A percentile compares a stretch with the other conserved stretches of the same genome.
phyloP scores from a whole-genome alignment of 1,140 invertebrate genomes.

The Dinoponera quadriceps region DNA sequence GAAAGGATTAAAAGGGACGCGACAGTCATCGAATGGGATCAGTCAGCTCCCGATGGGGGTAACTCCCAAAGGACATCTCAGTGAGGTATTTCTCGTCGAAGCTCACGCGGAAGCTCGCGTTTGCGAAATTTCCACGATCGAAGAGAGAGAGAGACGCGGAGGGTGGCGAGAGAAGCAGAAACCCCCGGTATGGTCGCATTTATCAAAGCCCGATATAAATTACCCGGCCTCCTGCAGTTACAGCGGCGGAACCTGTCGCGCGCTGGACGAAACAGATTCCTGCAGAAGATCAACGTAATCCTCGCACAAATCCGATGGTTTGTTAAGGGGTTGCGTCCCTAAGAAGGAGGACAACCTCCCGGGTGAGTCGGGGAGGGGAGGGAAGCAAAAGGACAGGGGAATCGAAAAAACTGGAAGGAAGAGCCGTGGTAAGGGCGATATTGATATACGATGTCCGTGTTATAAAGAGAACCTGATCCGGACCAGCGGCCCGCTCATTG shows the following conservation, averaged over 20 bases:
- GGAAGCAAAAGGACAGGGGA: neutral
- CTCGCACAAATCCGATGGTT: slow-evolving; percentile 69
- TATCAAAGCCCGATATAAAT: slow-evolving; percentile 52
- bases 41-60: neutral
- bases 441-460: slow-evolving; percentile 76
- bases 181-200: slow-evolving; percentile 27
- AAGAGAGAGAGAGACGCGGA: neutral
- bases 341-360: slow-evolving; percentile 16
- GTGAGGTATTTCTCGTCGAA: neutral
- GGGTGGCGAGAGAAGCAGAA: neutral
- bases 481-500: slow-evolving; percentile 77
- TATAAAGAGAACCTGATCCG: slow-evolving; percentile 82
- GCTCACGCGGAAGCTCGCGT: neutral
- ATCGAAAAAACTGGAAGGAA: slow-evolving; percentile 68
- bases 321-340: slow-evolving; percentile 66
- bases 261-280: slow-evolving; percentile 61
- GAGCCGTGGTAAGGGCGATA: slow-evolving; percentile 72
- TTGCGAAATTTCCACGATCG: neutral
- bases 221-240: slow-evolving; percentile 43
- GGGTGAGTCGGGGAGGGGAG: neutral
- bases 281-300: slow-evolving; percentile 71
- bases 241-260: slow-evolving; percentile 66
- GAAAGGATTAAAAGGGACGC: neutral
- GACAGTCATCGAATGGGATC: neutral
- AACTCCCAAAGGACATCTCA: neutral